Conservation (phyloP, 2,113 vertebrate genomes). For the Collichthys lucidus region DNA sequence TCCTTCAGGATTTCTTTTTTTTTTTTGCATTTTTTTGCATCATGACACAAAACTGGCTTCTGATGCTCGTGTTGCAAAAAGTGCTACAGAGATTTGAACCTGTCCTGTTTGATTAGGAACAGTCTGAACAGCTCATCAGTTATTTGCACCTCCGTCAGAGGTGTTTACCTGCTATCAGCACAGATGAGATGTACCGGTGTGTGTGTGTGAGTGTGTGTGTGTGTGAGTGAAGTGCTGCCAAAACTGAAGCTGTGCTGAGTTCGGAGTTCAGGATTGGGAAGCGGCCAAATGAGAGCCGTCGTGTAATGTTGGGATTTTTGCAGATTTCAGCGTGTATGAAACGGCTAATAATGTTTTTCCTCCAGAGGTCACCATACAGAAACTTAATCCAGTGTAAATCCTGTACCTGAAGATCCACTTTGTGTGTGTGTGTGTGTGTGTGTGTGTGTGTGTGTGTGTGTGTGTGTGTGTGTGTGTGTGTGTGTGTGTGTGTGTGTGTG, state of each 20-base stretch:
- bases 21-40: no score
- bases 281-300: slow-evolving; percentile 4
- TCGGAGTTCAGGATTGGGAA: slow-evolving; percentile 29
- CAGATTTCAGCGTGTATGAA: slow-evolving; percentile 35
- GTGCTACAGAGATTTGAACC: neutral
- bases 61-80: neutral
- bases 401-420: neutral
- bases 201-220: neutral
- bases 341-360: neutral
- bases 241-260: slow-evolving; percentile 8
- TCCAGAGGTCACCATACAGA: slow-evolving; percentile 21
- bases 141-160: slow-evolving; percentile 1
- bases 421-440: slow-evolving; percentile 6
- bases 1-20: neutral
- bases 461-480: slow-evolving; percentile 17
- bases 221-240: slow-evolving; percentile 40
- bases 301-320: neutral
- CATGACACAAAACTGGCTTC: neutral
- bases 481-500: slow-evolving; percentile 17
- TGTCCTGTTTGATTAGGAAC: slow-evolving; percentile 21
- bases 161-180: slow-evolving; percentile 33
- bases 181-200: slow-evolving; percentile 18
- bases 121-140: slow-evolving; percentile 17
- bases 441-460: slow-evolving; percentile 17
- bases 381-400: slow-evolving; percentile 14